phyloP scores from a whole-genome alignment of 2,888 invertebrate species.

The Euzophera pinguis region DNA sequence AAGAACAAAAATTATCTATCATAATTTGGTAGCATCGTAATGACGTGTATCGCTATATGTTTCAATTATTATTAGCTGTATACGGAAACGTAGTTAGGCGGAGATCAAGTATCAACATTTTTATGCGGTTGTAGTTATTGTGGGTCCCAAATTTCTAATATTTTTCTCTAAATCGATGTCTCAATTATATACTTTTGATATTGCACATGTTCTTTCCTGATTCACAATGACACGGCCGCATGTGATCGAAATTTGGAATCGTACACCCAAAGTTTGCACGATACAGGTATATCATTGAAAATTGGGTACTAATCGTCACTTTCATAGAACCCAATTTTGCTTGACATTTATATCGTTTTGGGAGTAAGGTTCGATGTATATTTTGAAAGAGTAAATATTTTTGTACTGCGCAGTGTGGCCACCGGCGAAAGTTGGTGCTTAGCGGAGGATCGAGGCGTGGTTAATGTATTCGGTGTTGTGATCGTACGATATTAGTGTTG shows the following conservation, averaged over 20 bases:
- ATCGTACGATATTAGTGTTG: conserved; percentile 27
- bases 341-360: background rate
- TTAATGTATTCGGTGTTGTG: conserved; percentile 52
- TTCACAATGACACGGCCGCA: background rate
- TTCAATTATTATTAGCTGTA: conserved; percentile 28
- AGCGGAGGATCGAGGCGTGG: conserved; percentile 42
- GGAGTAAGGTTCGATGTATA: conserved; percentile 7
- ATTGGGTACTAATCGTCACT: background rate
- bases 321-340: background rate
- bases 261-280: background rate
- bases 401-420: conserved; percentile 58
- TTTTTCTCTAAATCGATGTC: background rate
- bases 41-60: conserved; percentile 16
- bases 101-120: conserved; percentile 29
- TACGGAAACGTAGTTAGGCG: conserved; percentile 19
- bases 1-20: conserved; percentile 26
- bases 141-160: background rate
- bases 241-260: background rate
- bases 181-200: background rate
- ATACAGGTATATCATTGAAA: background rate
- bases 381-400: conserved; percentile 36
- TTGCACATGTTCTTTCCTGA: background rate
- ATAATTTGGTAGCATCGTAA: conserved; percentile 26
- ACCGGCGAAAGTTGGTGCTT: conserved; percentile 74
- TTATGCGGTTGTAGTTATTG: background rate